phyloP scores from a whole-genome alignment of 2,113 vertebrate genomes.

The Fregetta grallaria region DNA sequence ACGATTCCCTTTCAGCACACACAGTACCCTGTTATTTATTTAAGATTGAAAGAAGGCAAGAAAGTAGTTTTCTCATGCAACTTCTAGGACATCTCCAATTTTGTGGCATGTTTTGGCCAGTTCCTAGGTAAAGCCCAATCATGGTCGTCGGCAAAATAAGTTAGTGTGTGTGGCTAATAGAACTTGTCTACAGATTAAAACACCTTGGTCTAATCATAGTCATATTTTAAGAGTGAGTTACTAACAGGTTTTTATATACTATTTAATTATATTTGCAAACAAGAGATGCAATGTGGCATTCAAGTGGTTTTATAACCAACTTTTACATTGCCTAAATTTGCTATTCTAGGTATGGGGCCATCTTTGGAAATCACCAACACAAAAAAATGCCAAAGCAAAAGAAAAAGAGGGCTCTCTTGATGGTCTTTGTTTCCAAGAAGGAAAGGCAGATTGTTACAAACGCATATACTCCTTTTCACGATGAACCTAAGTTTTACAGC shows the following conservation, averaged over 20 bases:
- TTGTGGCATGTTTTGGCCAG: slow-evolving; percentile 45
- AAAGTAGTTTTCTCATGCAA: slow-evolving; percentile 69
- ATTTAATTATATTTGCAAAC: slow-evolving; percentile 57
- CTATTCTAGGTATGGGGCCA: slow-evolving; percentile 26
- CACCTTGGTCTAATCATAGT: not conserved
- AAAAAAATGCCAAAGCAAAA: not conserved
- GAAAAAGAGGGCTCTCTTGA: not conserved
- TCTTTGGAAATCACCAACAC: not conserved
- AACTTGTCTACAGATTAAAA: slow-evolving; percentile 26
- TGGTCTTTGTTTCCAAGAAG: not conserved
- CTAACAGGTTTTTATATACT: slow-evolving; percentile 37
- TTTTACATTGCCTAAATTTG: slow-evolving; percentile 35
- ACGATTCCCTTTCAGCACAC: slow-evolving; percentile 71
- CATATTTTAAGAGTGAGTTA: not conserved
- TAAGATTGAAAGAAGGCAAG: slow-evolving; percentile 68
- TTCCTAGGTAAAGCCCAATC: slow-evolving; percentile 59
- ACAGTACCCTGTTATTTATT: slow-evolving; percentile 69
- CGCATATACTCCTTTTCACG: not conserved
- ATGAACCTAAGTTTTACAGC: not conserved
- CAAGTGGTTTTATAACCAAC: slow-evolving; percentile 36
- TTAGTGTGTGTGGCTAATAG: not conserved
- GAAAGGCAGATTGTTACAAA: not conserved
- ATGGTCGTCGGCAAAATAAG: slow-evolving; percentile 3
- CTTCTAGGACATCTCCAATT: slow-evolving; percentile 61
- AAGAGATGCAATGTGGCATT: slow-evolving; percentile 37